These are phyloP conservation scores for Leucopternis melanops DNA, from an alignment of 2,113 vertebrate species.

Conservation along the genomic window DNA sequence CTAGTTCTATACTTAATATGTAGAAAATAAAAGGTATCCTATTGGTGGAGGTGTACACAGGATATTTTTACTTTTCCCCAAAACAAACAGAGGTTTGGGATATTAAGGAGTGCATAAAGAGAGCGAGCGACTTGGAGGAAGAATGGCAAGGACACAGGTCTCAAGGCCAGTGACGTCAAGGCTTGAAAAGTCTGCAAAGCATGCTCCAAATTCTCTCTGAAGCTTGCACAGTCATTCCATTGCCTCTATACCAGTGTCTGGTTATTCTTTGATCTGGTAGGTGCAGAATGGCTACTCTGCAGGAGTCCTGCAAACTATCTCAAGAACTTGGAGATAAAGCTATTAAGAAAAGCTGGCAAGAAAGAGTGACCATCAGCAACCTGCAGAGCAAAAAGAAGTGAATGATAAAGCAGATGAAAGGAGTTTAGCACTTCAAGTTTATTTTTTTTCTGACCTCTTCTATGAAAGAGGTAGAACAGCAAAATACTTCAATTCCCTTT, in stretches of 20 bases:
- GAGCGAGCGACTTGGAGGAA: rapidly evolving
- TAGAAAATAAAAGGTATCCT: not conserved
- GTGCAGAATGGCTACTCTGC: not conserved
- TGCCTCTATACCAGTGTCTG: not conserved
- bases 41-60: not conserved
- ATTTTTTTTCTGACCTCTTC: not conserved
- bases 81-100: not conserved
- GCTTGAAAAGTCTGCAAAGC: not conserved
- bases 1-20: not conserved
- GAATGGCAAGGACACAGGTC: not conserved
- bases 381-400: not conserved
- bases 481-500: not conserved
- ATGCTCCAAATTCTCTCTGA: not conserved
- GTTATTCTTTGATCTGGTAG: not conserved
- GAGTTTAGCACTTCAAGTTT: not conserved
- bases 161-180: not conserved
- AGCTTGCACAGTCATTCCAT: not conserved
- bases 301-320: not conserved
- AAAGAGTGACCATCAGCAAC: not conserved
- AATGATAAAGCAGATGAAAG: not conserved
- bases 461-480: not conserved
- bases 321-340: not conserved
- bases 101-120: not conserved
- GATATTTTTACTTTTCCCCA: not conserved
- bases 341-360: not conserved